Percentiles rank a stretch among this genome's conserved stretches.
phyloP scores from a whole-genome alignment of 2,797 vertebrate genomes.

The Crax fasciolata region DNA sequence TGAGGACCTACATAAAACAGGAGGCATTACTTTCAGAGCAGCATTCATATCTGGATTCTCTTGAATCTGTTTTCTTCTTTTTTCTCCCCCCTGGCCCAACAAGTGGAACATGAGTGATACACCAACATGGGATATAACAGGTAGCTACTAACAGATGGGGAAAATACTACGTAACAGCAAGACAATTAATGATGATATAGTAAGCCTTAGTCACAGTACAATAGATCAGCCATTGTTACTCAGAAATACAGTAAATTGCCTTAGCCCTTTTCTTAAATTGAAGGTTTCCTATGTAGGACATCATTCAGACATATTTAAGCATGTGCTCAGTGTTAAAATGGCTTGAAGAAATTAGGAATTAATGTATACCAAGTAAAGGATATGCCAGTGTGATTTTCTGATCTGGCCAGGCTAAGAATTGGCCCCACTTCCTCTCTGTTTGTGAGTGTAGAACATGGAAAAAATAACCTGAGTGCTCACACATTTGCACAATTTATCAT shows the following conservation, averaged over 20 bases:
- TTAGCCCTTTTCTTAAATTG: neutral
- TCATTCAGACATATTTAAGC: neutral
- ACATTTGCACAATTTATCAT: neutral
- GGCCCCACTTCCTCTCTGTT: neutral
- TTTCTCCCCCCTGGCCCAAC: neutral
- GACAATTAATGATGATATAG: conserved; percentile 1
- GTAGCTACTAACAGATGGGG: conserved; percentile 53
- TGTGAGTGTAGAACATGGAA: neutral
- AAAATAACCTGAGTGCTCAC: neutral
- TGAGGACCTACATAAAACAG: neutral
- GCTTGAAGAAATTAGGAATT: neutral
- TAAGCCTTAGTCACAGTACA: neutral
- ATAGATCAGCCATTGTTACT: neutral
- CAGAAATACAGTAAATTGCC: neutral
- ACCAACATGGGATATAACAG: conserved; percentile 28
- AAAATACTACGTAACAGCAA: conserved; percentile 33
- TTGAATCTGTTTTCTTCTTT: neutral
- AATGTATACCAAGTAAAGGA: neutral
- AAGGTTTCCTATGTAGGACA: neutral
- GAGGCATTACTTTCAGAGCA: neutral
- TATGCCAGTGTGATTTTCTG: neutral
- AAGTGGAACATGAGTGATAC: neutral
- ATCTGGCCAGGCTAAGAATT: neutral
- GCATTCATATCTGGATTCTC: neutral
- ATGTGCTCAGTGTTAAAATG: neutral